Percentiles rank a stretch among this genome's conserved stretches.
These are phyloP conservation scores for Smittia aterrima DNA, from an alignment of 2,888 invertebrate genomes.

Conservation along the genomic window DNA sequence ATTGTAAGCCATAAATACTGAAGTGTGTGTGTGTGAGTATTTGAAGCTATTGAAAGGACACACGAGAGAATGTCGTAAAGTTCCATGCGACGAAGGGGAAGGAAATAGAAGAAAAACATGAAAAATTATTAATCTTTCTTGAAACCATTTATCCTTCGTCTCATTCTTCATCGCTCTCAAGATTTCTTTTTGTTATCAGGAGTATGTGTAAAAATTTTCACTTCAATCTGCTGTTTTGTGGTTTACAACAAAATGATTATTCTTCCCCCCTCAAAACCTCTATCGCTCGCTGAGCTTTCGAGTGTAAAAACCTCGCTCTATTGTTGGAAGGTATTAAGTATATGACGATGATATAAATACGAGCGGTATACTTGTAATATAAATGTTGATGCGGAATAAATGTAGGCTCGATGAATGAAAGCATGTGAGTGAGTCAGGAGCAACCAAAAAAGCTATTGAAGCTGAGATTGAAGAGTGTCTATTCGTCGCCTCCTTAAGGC, in stretches of 20 bases:
- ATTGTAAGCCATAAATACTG: constrained; percentile 24
- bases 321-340: constrained; percentile 14
- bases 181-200: background rate
- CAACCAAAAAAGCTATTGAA: background rate
- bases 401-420: background rate
- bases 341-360: constrained; percentile 25
- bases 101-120: background rate
- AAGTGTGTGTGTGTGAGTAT: background rate
- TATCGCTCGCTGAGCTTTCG: background rate
- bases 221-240: constrained; percentile 23
- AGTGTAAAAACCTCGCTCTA: background rate
- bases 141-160: background rate
- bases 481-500: background rate
- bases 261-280: background rate
- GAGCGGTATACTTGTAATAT: constrained; percentile 11
- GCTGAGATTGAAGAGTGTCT: constrained; percentile 24
- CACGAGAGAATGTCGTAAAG: background rate
- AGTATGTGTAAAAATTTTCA: constrained; percentile 6
- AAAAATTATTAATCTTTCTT: constrained; percentile 23
- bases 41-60: background rate
- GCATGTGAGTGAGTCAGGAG: background rate
- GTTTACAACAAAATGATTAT: constrained; percentile 24
- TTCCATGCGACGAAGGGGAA: background rate
- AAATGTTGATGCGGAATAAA: constrained; percentile 16
- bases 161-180: background rate